phyloP scores from a whole-genome alignment of 2,113 vertebrate genomes.

The Willisornis vidua region DNA sequence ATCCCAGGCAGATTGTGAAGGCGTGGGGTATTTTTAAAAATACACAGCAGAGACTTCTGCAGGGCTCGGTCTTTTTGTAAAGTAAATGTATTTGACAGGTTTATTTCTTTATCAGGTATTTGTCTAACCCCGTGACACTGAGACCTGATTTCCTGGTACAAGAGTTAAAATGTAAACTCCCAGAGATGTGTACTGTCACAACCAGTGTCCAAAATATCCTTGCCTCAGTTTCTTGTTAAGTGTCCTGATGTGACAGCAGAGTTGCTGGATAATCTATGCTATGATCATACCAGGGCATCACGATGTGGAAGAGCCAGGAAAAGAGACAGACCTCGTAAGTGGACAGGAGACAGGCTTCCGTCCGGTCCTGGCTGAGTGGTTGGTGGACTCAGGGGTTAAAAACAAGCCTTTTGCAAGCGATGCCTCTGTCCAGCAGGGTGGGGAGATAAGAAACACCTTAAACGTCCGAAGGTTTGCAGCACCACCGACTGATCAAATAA shows the following conservation, averaged over 20 bases:
- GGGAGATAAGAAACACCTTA: conserved; percentile 41
- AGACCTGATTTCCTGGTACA: conserved; percentile 35
- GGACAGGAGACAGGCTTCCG: neutral
- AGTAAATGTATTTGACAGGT: conserved; percentile 51
- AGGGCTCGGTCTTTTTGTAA: neutral
- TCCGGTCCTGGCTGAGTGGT: neutral
- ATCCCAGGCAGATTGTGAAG: neutral
- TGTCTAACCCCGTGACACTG: conserved; percentile 60
- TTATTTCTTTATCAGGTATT: conserved; percentile 64
- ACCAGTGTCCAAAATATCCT: neutral
- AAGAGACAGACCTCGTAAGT: neutral
- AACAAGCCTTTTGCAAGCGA: neutral
- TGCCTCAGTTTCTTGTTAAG: neutral
- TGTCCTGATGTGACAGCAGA: neutral
- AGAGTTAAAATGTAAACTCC: conserved; percentile 28
- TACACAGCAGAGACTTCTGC: neutral
- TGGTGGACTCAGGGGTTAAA: conserved; percentile 30
- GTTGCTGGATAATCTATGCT: neutral
- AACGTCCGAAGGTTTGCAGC: conserved; percentile 18
- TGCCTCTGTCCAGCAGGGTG: neutral
- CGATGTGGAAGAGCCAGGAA: neutral
- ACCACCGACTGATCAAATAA: conserved; percentile 30
- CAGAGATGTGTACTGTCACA: neutral
- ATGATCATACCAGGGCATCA: neutral
- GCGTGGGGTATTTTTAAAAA: neutral